Conservation (phyloP, 35 echinoderm and acorn worm genomes). For the Lytechinus pictus region DNA sequence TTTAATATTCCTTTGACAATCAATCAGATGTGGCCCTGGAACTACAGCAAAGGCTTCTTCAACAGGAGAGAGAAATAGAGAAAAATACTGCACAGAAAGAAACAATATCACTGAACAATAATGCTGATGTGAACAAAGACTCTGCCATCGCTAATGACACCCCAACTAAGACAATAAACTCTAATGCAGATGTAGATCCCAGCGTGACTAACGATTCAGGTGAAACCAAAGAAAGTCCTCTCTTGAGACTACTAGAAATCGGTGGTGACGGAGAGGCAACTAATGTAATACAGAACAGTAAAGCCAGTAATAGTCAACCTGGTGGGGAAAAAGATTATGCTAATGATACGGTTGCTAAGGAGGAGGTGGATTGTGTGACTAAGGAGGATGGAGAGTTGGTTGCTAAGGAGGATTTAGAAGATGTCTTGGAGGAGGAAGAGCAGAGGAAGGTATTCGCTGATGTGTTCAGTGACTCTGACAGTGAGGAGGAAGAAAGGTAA, state of each 20-base stretch:
- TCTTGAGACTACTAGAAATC: background rate
- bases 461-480: conserved; percentile 93
- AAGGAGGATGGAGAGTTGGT: conserved; percentile 2
- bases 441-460: conserved; percentile 72
- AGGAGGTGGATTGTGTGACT: background rate
- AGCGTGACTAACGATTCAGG: background rate
- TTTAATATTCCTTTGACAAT: background rate
- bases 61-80: background rate
- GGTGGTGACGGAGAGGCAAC: background rate
- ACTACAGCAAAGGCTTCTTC: background rate
- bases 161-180: background rate
- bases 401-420: background rate
- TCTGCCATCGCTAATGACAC: background rate
- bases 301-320: background rate
- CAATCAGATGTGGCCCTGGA: background rate
- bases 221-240: background rate
- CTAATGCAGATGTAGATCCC: background rate
- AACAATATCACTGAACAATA: background rate
- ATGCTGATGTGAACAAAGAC: background rate
- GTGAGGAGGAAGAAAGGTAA: conserved; percentile 74
- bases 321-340: background rate
- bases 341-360: background rate
- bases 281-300: background rate
- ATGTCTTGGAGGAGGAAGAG: conserved; percentile 38
- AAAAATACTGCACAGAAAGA: background rate